phyloP scores from a whole-genome alignment of 2,113 vertebrate species.

The Corvus moneduloides region DNA sequence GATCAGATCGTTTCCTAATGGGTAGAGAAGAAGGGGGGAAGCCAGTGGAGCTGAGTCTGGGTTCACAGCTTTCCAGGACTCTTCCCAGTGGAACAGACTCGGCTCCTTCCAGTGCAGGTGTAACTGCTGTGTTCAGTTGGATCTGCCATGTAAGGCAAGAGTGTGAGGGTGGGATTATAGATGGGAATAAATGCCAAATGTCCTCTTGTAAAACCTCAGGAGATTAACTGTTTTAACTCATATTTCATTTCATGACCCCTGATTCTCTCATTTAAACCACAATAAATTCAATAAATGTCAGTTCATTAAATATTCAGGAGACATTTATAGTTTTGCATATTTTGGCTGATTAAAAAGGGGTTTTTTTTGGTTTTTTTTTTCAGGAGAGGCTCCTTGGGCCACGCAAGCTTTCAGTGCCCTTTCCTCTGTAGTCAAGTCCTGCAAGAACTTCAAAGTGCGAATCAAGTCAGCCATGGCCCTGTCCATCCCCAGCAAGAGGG shows the following conservation, averaged over 20 bases:
- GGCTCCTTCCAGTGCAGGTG: not conserved
- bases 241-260: not conserved
- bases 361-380: rapidly evolving
- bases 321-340: not conserved
- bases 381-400: constrained; percentile 87
- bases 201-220: not conserved
- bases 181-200: not conserved
- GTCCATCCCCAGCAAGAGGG: constrained; percentile 76
- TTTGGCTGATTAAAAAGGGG: not conserved
- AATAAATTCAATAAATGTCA: not conserved
- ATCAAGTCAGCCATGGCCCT: constrained; percentile 93
- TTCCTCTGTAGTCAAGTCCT: constrained; percentile 87
- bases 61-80: not conserved
- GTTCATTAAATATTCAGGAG: not conserved
- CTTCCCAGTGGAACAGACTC: not conserved
- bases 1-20: rapidly evolving
- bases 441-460: constrained; percentile 96
- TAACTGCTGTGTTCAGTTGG: not conserved
- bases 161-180: not conserved
- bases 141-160: not conserved
- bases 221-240: not conserved
- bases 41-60: not conserved
- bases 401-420: constrained; percentile 82
- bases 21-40: not conserved
- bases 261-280: not conserved